Evolutionary conservation across 2,888 invertebrate genomes (phyloP), one percentile per base, ranked within the genome.

Genomic region (Baronia brevicornis): DNA sequence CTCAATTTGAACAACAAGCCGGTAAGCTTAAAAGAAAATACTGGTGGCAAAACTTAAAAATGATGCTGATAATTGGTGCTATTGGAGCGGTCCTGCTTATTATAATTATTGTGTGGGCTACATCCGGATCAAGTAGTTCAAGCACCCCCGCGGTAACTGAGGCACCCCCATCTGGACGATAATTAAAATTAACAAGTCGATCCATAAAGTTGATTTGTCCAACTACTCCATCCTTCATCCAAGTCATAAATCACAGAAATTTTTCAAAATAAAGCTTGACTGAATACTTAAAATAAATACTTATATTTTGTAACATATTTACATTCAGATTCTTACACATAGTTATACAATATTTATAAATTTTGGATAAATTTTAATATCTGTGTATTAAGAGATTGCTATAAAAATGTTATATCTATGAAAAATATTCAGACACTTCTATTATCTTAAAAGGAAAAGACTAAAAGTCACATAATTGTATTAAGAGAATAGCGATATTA

Each of bases 21-120:
- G 96, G 95, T 43, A 96, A 96, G 86, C 88, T 97, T 51, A 97
- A 97, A 84, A 88, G 96, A 68, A 97, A 97, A 84, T 97, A 95
- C 71, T 97, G 97, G 97, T 92, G 96, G 91, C 96, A 97, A 84
- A 97, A 97, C 84, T 87, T 97, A 77, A 97, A 97, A 88, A 95
- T 95, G 94, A 95, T 94, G 94, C 90, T 95, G 65, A 94, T 95
- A 50, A 92, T 95, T 87, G 94, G 94, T 57, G 91, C 91, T 53
- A 94, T 95, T 67, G 94, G 91, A 47, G 88, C 90, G 50, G 88
- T 94, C 49, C 79, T 95, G 67, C 85, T 95, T 77, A 91, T 93
- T 72, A 92, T 95, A 60, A 92, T 95, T 62, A 90, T 94, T 73
- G 91, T 94, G 43, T 85, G 75, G 72, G 74, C 79, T 30, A 68